Conservation (phyloP, 2,113 vertebrate genomes). For the Pelodiscus sinensis region DNA sequence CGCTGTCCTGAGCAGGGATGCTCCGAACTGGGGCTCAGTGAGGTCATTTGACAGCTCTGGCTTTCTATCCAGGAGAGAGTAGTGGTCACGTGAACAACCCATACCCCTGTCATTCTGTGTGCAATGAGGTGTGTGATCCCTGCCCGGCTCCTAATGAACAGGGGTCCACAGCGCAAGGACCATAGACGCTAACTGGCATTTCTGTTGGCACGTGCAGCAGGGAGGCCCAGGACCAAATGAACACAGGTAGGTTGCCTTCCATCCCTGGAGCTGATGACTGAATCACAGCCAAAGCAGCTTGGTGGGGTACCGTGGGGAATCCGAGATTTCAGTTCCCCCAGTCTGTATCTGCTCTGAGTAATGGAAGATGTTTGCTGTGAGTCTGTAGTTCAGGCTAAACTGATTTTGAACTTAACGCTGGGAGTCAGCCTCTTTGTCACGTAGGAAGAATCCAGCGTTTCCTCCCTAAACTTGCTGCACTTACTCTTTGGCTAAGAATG, state of each 20-base stretch:
- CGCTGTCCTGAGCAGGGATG: rapidly evolving
- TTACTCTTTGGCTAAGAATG: neutral
- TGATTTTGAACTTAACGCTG: neutral
- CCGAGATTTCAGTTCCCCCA: neutral
- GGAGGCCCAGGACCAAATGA: neutral
- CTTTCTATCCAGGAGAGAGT: neutral
- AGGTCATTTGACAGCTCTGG: neutral
- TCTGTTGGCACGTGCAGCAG: neutral
- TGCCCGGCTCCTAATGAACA: neutral
- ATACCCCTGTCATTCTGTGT: neutral
- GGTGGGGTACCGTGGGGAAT: neutral
- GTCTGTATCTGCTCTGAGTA: neutral
- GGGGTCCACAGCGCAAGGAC: neutral
- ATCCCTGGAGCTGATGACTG: neutral
- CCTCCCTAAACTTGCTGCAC: rapidly evolving
- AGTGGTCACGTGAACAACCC: neutral
- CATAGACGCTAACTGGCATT: neutral
- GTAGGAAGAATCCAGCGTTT: neutral
- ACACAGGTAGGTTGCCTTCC: neutral
- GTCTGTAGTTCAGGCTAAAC: neutral
- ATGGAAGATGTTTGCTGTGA: neutral
- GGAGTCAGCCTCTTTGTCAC: neutral
- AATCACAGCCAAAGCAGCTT: neutral
- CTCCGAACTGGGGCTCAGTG: rapidly evolving
- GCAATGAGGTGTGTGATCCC: neutral